Base-by-base conservation (phyloP, 53 echinoderm and acorn worm genomes). In the Zoroaster sp. region DNA sequence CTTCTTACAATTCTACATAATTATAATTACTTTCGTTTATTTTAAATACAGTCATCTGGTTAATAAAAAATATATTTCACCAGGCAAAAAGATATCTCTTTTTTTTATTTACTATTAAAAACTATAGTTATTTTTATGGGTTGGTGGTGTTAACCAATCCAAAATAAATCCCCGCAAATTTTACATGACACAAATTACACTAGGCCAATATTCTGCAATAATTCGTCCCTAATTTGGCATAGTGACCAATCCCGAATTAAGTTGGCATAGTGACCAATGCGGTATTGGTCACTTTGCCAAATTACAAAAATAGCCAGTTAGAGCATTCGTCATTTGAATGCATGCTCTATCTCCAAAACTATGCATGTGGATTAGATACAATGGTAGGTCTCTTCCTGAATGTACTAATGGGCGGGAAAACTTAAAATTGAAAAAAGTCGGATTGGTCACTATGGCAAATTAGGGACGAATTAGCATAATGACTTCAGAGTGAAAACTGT, bases 1-100 rank as follows among this genome's bases (percentile, higher is more conserved):
- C 66, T 8, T 80, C 33, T 73, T 54, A 80, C 41, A 81, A 81
- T 31, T 14, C 81, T 81, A 67, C 67, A 28, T 66, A 30, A 81
- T 81, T 30, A 67, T 66, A 66, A 66, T 81, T 30, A 42, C 21
- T 36, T 68, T 66, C 23, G 15, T 63, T 81, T 4, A 20, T 34
- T 81, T 81, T 81, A 81, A 81, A 81, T 81, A 81, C 81, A 81
- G 66, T 80, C 30, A 66, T 81, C 81, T 81, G 67, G 81, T 81
- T 81, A 81, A 55, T 81, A 65, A 81, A 59, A 81, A 81, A 81
- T 81, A 81, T 81, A 81, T 81, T 43, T 81, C 55, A 67, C 81
- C 81, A 67, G 67, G 81, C 81, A 81, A 67, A 81, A 81, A 81
- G 40, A 41, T 40, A 40, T 66, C 17, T 20, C 28, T 67, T 66